Evolutionary conservation across 2,113 vertebrate genomes (phyloP).

Genomic region (Caranx melampygus): DNA sequence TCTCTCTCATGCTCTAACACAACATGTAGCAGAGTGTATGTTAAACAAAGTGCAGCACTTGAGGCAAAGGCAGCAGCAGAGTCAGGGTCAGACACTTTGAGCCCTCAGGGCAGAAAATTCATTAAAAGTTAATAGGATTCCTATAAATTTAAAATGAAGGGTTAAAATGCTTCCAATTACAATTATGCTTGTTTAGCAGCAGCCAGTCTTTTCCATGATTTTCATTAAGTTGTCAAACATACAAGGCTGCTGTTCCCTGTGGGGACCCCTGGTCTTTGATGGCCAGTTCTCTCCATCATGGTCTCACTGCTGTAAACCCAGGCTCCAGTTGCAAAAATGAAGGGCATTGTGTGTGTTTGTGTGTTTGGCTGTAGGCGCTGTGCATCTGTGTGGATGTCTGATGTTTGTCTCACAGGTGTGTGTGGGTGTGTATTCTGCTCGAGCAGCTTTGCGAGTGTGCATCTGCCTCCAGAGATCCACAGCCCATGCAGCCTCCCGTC

Average conservation of each 20-base stretch:
- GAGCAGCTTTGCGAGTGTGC: neutral
- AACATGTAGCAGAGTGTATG: neutral
- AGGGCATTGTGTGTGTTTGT: too few relatives aligned
- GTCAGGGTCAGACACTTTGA: neutral
- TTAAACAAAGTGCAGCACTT: neutral
- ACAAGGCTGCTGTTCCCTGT: neutral
- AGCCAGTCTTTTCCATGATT: neutral
- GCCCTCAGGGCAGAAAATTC: neutral
- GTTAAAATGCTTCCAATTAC: slow-evolving; percentile 33
- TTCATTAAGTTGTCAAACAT: slow-evolving; percentile 5
- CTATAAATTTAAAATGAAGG: slow-evolving; percentile 10
- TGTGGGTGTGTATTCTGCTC: neutral
- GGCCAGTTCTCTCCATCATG: too few relatives aligned
- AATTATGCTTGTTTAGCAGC: neutral
- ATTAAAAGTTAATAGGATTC: slow-evolving; percentile 25
- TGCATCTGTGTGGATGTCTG: neutral
- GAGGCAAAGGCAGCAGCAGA: neutral
- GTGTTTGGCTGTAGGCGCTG: too few relatives aligned
- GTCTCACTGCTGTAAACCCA: neutral
- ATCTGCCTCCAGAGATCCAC: slow-evolving; percentile 16
- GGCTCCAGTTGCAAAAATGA: too few relatives aligned
- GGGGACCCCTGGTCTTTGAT: neutral
- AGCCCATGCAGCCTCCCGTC: slow-evolving; percentile 13
- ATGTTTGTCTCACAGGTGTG: neutral
- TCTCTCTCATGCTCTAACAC: neutral